Conservation (phyloP, 2,113 vertebrate species). For the Pedetes capensis region DNA sequence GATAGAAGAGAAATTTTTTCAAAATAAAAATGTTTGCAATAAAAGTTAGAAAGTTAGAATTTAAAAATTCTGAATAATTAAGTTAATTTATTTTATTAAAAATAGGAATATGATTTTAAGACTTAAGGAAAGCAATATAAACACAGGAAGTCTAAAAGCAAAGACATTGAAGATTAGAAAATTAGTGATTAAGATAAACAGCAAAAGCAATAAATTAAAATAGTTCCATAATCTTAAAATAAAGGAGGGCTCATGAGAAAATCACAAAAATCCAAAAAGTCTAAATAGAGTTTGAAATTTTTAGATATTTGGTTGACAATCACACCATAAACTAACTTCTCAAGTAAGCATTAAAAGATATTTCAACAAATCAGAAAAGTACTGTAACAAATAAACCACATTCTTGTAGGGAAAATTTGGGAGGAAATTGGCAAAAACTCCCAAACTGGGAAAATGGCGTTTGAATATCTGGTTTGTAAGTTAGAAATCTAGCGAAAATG, state of each 20-base stretch:
- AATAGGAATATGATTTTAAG: background rate
- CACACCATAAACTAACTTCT: background rate
- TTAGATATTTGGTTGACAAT: background rate
- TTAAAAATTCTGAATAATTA: background rate
- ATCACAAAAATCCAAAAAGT: background rate
- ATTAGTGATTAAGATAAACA: background rate
- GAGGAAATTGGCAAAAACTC: no score
- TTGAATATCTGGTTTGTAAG: no score
- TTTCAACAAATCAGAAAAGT: background rate
- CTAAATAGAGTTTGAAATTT: background rate
- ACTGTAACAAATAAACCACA: background rate
- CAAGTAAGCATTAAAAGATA: background rate
- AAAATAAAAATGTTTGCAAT: background rate
- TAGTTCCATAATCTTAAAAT: background rate
- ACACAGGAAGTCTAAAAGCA: background rate
- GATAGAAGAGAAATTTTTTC: background rate
- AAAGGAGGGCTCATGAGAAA: background rate
- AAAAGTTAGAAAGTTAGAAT: background rate
- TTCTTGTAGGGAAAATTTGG: no score
- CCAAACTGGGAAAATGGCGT: no score
- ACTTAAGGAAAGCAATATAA: background rate
- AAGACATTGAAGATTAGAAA: slow-evolving; percentile 6
- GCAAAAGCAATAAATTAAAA: background rate
- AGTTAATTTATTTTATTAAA: background rate
- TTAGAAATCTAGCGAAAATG: no score